A percentile compares a stretch with the other conserved stretches of the same genome.
These are phyloP conservation scores for Forbesichthys agassizii DNA, from an alignment of 2,113 vertebrate genomes.

Conservation along the genomic window DNA sequence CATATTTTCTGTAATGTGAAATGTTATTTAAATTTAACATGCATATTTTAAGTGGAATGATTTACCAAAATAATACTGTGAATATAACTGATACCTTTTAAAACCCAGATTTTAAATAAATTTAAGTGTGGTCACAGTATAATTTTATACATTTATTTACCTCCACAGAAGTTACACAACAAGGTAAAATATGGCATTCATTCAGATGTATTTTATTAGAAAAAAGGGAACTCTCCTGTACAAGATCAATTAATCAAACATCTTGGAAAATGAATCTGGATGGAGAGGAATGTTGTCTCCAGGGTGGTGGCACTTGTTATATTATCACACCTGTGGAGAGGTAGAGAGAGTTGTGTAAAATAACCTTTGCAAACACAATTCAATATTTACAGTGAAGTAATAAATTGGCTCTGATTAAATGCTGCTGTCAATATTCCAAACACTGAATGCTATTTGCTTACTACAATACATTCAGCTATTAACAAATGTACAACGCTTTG, in stretches of 20 bases:
- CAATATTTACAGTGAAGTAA: not conserved
- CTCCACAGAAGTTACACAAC: not conserved
- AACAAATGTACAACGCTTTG: too few species aligned
- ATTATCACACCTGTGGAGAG: conserved; percentile 43
- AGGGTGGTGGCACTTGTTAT: conserved; percentile 20
- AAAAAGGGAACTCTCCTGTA: conserved; percentile 44
- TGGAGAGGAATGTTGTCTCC: conserved; percentile 46
- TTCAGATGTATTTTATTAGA: conserved; percentile 59
- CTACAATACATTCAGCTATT: too few species aligned
- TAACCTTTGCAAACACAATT: not conserved
- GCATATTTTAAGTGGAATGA: not conserved
- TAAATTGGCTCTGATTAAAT: too few species aligned
- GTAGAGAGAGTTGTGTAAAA: not conserved
- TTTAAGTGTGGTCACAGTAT: not conserved
- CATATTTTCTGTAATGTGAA: not conserved
- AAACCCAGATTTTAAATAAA: conserved; percentile 8
- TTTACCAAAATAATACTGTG: conserved; percentile 8
- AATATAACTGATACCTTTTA: not conserved
- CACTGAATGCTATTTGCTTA: too few species aligned
- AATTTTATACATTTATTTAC: not conserved
- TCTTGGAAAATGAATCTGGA: conserved; percentile 14
- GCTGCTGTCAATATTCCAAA: too few species aligned
- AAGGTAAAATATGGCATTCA: not conserved
- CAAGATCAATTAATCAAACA: conserved; percentile 40
- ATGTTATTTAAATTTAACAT: not conserved